Evolutionary conservation across 2,888 invertebrate species (phyloP), one percentile per base, ranked within the genome.

Genomic region (Oligia fasciuncula): DNA sequence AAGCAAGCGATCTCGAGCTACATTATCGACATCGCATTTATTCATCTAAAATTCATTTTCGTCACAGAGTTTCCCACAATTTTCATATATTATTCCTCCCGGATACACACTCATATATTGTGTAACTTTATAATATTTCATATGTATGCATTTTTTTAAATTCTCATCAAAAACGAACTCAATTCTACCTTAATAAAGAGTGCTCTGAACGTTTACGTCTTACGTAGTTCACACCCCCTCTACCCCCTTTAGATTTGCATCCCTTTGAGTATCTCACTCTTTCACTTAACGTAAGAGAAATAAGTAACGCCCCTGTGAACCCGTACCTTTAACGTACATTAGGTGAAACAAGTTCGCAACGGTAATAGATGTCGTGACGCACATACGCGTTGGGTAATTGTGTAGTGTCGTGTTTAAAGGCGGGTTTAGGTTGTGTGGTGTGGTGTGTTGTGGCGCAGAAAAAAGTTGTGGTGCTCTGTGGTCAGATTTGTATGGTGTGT

Each of bases 231-330:
- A 46, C 40, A 35, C 35, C 19, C 73, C 35, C 49, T 29, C 43
- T 8, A n/a, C 29, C 72, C n/a, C 11, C 14, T 19, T 40, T 76
- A 71, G 60, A 87, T 88, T 89, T 81, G 77, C 88, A 88, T 87
- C 76, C 66, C 85, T 88, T 88, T 88, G 89, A 89, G 81, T 57
- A 60, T 73, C 73, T 80, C 57, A 80, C 73, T 62, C 54, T 71
- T 73, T 79, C 62, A 82, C 75, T 88, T 87, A 75, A 75, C 62
- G 75, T 75, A 78, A 83, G 78, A 87, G 87, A 85, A 87, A 87
- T 87, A 81, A 89, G 83, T 77, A 51, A 79, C 85, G 89, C 85
- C 49, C 49, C 73, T 75, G 85, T 87, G 87, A 80, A 70, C 74
- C 35, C 49, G 49, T 60, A 74, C 76, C 77, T 85, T 77, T 69